phyloP scores from a whole-genome alignment of 2,888 invertebrate species.

The Trachelus troglodyta region DNA sequence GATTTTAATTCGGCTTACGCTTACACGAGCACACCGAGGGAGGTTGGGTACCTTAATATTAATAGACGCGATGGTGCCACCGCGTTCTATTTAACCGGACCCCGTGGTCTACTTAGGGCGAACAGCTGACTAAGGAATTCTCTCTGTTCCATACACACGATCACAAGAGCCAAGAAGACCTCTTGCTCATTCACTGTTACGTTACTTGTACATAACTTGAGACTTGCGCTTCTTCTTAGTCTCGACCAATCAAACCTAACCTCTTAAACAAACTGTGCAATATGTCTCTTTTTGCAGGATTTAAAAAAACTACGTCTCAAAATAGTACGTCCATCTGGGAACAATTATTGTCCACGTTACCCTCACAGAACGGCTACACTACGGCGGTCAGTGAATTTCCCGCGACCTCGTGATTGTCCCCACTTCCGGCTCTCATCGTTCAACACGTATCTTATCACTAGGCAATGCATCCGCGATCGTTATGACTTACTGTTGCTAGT shows the following conservation, averaged over 20 bases:
- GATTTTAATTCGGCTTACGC: not conserved
- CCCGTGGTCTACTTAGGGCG: slow-evolving; percentile 1
- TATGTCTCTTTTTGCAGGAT: not conserved
- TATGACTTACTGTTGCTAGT: not conserved
- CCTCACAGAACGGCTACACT: not conserved
- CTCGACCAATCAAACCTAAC: not conserved
- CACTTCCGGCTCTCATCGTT: not conserved
- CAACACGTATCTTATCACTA: not conserved
- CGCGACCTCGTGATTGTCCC: not conserved
- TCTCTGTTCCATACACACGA: not conserved
- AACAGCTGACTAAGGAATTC: slow-evolving; percentile 5
- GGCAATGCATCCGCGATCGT: too few species aligned
- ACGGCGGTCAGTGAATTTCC: not conserved
- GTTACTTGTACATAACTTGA: not conserved
- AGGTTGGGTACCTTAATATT: not conserved
- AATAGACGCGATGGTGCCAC: not conserved
- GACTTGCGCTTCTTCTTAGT: not conserved
- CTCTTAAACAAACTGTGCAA: not conserved
- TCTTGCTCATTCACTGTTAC: not conserved
- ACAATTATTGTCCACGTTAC: not conserved
- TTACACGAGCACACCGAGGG: not conserved
- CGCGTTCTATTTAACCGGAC: slow-evolving; percentile 3
- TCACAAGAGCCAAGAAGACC: not conserved
- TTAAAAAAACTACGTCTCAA: not conserved
- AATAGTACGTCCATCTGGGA: not conserved